Evolutionary conservation across 2,888 invertebrate species (phyloP).

Genomic region (Stenchaetothrips biformis): DNA sequence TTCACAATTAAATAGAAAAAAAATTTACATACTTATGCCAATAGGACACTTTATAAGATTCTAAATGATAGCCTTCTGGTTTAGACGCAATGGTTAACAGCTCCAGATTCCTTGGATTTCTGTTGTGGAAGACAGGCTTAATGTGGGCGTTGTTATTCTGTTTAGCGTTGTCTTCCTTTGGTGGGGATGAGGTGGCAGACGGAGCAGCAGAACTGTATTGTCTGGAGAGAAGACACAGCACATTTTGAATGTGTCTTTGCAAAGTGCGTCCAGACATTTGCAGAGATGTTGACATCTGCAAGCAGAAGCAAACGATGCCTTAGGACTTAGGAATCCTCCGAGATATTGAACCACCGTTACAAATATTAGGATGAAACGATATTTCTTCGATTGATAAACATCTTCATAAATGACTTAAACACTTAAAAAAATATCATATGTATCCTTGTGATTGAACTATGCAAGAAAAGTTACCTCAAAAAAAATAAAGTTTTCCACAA

Average conservation of each 20-base stretch:
- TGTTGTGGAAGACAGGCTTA: background rate
- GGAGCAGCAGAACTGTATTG: background rate
- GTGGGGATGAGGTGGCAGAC: background rate
- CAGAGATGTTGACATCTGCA: background rate
- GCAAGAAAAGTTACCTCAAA: too few relatives aligned
- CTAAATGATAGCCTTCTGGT: slow-evolving; percentile 3
- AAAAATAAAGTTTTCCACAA: too few relatives aligned
- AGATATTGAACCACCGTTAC: too few relatives aligned
- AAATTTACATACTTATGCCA: background rate
- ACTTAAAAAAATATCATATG: too few relatives aligned
- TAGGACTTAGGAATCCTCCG: too few relatives aligned
- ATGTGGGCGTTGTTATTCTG: background rate
- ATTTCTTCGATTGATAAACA: too few relatives aligned
- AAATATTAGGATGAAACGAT: too few relatives aligned
- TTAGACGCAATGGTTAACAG: background rate
- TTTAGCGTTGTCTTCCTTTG: background rate
- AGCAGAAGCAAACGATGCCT: background rate
- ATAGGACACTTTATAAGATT: background rate
- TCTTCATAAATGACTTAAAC: too few relatives aligned
- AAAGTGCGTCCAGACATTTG: background rate
- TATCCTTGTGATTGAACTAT: too few relatives aligned
- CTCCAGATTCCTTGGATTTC: slow-evolving; percentile 15
- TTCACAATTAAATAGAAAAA: background rate
- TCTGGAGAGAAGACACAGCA: background rate
- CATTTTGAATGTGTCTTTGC: background rate